Evolutionary conservation across 1,140 invertebrate species (phyloP).

Genomic region (Dreissena polymorpha): DNA sequence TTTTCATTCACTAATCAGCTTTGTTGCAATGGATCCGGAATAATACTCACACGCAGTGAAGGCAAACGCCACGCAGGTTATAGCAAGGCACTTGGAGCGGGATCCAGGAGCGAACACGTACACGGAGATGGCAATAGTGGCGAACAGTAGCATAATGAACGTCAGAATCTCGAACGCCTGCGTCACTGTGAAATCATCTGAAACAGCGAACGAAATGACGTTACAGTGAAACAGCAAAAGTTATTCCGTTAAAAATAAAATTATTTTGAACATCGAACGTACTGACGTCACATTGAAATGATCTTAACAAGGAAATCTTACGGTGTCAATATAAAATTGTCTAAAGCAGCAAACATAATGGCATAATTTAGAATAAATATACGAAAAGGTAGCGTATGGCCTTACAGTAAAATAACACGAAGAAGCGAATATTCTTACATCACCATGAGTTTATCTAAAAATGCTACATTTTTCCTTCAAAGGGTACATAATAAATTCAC

Average conservation of each 20-base stretch:
- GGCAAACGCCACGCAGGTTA: constrained; percentile 52
- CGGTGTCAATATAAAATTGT: neutral
- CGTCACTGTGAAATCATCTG: constrained; percentile 51
- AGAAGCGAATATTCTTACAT: too few species aligned
- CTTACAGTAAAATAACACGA: too few species aligned
- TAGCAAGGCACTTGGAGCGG: constrained; percentile 43
- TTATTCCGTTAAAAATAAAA: neutral
- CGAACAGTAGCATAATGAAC: constrained; percentile 37
- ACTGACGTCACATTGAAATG: neutral
- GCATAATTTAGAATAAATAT: too few species aligned
- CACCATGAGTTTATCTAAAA: too few species aligned
- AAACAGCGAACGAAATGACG: constrained; percentile 9
- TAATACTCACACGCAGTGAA: constrained; percentile 23
- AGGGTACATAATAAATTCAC: too few species aligned
- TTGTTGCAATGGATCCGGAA: too few species aligned
- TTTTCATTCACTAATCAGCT: too few species aligned
- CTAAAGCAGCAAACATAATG: too few species aligned
- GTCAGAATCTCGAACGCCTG: constrained; percentile 46
- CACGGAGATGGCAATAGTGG: constrained; percentile 22
- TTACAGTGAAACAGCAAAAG: neutral
- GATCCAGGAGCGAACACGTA: constrained; percentile 26
- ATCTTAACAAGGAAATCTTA: neutral
- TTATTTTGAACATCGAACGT: neutral
- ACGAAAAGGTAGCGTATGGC: too few species aligned
- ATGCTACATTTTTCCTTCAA: too few species aligned